Conservation (phyloP, 2,113 vertebrate genomes). For the Gavia stellata region DNA sequence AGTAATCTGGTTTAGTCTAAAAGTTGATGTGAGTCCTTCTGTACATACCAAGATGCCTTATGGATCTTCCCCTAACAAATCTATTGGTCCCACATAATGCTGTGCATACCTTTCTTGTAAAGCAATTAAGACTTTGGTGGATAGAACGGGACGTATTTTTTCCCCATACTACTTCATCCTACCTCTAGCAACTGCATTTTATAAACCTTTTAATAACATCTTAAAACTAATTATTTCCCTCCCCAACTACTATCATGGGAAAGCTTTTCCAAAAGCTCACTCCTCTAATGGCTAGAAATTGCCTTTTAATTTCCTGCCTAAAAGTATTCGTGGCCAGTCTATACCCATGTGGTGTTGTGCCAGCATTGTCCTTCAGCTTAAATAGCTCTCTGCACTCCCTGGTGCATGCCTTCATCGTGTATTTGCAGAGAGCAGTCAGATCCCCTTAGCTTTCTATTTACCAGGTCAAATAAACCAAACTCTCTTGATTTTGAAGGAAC, state of each 20-base stretch:
- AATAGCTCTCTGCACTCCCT: neutral
- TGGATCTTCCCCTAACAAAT: neutral
- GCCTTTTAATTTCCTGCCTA: conserved; percentile 36
- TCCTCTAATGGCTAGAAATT: conserved; percentile 7
- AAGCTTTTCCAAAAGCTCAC: conserved; percentile 7
- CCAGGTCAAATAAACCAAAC: neutral
- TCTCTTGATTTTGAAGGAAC: neutral
- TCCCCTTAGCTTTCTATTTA: neutral
- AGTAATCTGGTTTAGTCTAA: neutral
- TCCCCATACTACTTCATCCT: neutral
- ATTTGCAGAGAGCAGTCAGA: neutral
- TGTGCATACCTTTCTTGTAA: neutral
- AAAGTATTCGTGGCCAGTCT: neutral
- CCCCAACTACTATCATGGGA: neutral
- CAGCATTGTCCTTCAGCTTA: conserved; percentile 17
- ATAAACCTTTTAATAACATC: neutral
- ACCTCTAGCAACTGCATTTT: neutral
- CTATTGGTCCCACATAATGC: neutral
- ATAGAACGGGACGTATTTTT: neutral
- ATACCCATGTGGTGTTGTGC: neutral
- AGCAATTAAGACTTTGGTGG: neutral
- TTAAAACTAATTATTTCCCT: conserved; percentile 8
- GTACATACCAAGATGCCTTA: neutral
- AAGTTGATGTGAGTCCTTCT: neutral
- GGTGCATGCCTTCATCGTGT: neutral